Conservation (phyloP, 2,888 invertebrate species). For the Stomorhina lunata region DNA sequence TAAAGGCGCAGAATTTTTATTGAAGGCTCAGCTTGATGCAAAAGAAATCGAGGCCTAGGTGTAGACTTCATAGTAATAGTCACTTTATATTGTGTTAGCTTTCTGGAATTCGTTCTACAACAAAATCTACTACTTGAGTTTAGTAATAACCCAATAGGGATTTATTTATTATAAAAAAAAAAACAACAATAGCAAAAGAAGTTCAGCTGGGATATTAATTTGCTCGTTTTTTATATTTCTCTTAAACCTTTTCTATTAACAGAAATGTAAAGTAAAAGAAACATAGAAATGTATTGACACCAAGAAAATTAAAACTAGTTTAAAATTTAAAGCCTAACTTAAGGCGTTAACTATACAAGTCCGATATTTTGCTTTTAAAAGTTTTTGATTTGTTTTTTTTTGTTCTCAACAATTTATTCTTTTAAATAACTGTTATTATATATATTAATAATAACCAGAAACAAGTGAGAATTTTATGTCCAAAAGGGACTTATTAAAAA, state of each 20-base stretch:
- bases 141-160: slow-evolving; percentile 16
- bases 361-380: too few species aligned
- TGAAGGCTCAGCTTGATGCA: too few species aligned
- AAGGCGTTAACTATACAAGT: too few species aligned
- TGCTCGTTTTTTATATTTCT: not conserved
- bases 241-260: not conserved
- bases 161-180: slow-evolving; percentile 4
- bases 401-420: not conserved
- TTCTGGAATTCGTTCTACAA: slow-evolving; percentile 1
- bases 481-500: slow-evolving; percentile 10
- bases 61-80: too few species aligned
- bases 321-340: too few species aligned
- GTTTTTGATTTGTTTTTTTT: not conserved
- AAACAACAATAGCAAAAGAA: slow-evolving; percentile 18
- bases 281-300: too few species aligned
- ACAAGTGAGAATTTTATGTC: slow-evolving; percentile 14
- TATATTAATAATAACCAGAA: not conserved
- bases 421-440: not conserved
- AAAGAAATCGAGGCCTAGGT: too few species aligned
- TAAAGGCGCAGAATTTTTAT: too few species aligned
- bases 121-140: not conserved
- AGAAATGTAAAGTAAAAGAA: not conserved
- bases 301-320: too few species aligned
- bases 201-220: slow-evolving; percentile 5
- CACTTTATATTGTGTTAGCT: slow-evolving; percentile 3